Conservation (phyloP, 2,797 vertebrate species). For the Myotis daubentonii region DNA sequence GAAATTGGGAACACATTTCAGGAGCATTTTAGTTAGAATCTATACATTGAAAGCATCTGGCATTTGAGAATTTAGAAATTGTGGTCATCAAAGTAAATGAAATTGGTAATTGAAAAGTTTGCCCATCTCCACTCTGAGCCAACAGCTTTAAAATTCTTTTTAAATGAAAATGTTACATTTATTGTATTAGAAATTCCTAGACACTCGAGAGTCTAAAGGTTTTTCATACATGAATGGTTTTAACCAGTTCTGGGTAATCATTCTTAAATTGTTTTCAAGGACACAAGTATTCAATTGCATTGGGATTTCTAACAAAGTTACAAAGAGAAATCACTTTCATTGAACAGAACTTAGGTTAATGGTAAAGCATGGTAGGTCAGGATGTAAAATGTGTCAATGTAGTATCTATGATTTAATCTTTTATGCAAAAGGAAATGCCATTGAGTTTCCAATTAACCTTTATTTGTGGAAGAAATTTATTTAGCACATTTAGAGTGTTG, state of each 20-base stretch:
- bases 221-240: neutral
- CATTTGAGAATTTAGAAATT: neutral
- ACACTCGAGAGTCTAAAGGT: neutral
- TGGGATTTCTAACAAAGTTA: neutral
- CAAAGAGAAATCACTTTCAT: neutral
- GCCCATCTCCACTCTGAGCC: neutral
- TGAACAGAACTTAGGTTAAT: slow-evolving; percentile 37
- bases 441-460: neutral
- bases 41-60: neutral
- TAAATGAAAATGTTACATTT: neutral
- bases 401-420: slow-evolving; percentile 27
- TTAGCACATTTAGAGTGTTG: neutral
- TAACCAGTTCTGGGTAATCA: neutral
- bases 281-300: neutral
- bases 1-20: neutral
- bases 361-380: neutral
- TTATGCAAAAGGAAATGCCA: slow-evolving; percentile 29
- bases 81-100: neutral
- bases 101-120: neutral
- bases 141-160: neutral
- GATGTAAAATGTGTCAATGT: slow-evolving; percentile 25
- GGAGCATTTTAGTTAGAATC: neutral
- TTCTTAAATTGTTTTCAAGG: neutral
- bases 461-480: neutral
- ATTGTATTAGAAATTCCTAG: neutral